Conservation (phyloP, 1,140 invertebrate species). For the Chelonus insularis region DNA sequence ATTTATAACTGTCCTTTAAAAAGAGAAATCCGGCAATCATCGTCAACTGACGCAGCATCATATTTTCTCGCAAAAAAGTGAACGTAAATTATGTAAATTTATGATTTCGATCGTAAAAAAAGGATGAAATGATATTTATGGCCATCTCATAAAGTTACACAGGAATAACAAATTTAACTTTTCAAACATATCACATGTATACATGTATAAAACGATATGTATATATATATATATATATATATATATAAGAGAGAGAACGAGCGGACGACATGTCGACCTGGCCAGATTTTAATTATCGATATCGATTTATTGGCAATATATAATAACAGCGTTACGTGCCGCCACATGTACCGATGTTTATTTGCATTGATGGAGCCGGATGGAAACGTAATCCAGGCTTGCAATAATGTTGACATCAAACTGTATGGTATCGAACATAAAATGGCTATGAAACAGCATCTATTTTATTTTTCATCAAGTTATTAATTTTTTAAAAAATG, state of each 20-base stretch:
- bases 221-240: slow-evolving; percentile 24
- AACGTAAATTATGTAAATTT: slow-evolving; percentile 57
- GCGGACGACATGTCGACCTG: slow-evolving; percentile 26
- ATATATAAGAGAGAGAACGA: slow-evolving; percentile 36
- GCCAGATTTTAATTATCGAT: slow-evolving; percentile 61
- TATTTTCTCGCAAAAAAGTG: not conserved
- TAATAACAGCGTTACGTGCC: slow-evolving; percentile 49
- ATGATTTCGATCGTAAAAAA: slow-evolving; percentile 51
- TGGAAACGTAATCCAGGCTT: slow-evolving; percentile 51
- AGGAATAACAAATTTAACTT: slow-evolving; percentile 58
- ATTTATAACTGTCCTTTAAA: too few species aligned
- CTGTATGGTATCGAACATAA: not conserved
- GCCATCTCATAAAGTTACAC: slow-evolving; percentile 57
- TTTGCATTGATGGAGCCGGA: slow-evolving; percentile 55
- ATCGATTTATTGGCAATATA: slow-evolving; percentile 60
- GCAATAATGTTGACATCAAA: slow-evolving; percentile 6
- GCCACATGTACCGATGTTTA: slow-evolving; percentile 50
- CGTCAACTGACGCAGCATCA: not conserved
- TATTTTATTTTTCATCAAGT: too few species aligned
- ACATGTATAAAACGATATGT: not conserved
- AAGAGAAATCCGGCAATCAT: not conserved
- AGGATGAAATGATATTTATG: slow-evolving; percentile 58
- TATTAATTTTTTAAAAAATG: too few species aligned
- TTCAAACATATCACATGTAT: slow-evolving; percentile 43
- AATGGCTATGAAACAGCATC: not conserved